Base-by-base conservation (phyloP, 2,888 invertebrate species). In the Mythimna albipuncta region DNA sequence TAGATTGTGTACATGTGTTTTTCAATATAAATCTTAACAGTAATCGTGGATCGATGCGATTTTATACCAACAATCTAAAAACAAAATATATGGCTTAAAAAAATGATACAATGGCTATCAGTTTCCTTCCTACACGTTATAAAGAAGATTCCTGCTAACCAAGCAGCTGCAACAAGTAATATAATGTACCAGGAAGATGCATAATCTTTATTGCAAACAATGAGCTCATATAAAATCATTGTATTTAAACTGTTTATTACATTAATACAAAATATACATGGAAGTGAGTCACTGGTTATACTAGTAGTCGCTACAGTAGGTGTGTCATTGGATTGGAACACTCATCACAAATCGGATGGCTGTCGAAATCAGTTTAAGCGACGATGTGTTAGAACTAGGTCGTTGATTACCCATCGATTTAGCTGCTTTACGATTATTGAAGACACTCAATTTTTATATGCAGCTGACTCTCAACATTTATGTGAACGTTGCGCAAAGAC, bases 241-340 rank as follows among this genome's bases (percentile, higher is more conserved):
- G 69, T 69, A 79, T 71, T 78, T 65, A 65, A 78, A 63, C 26
- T 76, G 77, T 76, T 71, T 76, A 57, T 65, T 64, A 61, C 58
- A 68, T 78, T 73, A 67, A 61, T 74, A 73, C 50, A 61, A 67
- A 67, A 76, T 77, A 64, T 54, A 58, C 57, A 58, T 50, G 68
- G 54, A 32, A 65, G 13, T 83, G 79, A 83, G 66, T 82, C 83
- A 82, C 62, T 55, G 13, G n/a, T 44, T 66, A 78, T 79, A 79
- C 58, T 55, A n/a, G n/a, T 35, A 57, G 50, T 52, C n/a, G 19
- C 32, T n/a, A 26, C 64, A 6, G 55, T 55, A 70, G 47, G 6
- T 41, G 55, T 61, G n/a, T 82, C 59, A 66, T 73, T n/a, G 26
- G 32, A 66, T 73, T 16, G 26, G 26, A n/a, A 38, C 11, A 70